Base-by-base conservation (phyloP, 2,888 invertebrate genomes). In the Phalera bucephala region DNA sequence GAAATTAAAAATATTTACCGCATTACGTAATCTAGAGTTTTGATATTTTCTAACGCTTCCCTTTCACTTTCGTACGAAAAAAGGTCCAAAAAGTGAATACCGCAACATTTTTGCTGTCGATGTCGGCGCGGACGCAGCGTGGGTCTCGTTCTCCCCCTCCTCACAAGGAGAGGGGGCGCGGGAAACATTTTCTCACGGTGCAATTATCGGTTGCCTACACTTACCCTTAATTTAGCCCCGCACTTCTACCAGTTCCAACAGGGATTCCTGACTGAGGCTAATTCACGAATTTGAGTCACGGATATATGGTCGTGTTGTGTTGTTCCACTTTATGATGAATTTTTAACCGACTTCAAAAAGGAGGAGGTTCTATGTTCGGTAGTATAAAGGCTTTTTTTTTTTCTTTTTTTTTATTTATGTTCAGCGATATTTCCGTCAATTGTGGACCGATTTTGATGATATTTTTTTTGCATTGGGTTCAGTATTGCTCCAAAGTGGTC, bases 141-240 rank as follows among this genome's bases (percentile, higher is more conserved):
- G 23, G 3, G 2, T 25, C 8, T n/a, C n/a, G n/a, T n/a, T n/a
- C n/a, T n/a, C n/a, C n/a, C n/a, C n/a, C n/a, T n/a, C n/a, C n/a
- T n/a, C n/a, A n/a, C n/a, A n/a, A n/a, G 45, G 45, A 53, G 45
- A 47, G 33, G 36, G 30, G 30, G 36, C 33, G 37, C 45, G 45
- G 49, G 43, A 38, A 54, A 44, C 61, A 5, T 5, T 66, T 85
- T 87, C 87, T 76, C 87, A 87, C 88, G 86, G 67, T 74, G 72
- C 80, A 85, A 88, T 88, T 87, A 87, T 86, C 78, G 72, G 68
- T 71, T 78, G 69, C 76, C 77, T 76, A 74, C 80, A 82, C 78
- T 80, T 81, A 82, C 74, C 79, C 79, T 73, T 87, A 81, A 85
- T 85, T 84, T 70, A 56, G 72, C 56, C 54, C 66, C 64, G 65